These are phyloP conservation scores for Loris lydekkerianus DNA, from an alignment of 2,797 vertebrate species.

Conservation along the genomic window DNA sequence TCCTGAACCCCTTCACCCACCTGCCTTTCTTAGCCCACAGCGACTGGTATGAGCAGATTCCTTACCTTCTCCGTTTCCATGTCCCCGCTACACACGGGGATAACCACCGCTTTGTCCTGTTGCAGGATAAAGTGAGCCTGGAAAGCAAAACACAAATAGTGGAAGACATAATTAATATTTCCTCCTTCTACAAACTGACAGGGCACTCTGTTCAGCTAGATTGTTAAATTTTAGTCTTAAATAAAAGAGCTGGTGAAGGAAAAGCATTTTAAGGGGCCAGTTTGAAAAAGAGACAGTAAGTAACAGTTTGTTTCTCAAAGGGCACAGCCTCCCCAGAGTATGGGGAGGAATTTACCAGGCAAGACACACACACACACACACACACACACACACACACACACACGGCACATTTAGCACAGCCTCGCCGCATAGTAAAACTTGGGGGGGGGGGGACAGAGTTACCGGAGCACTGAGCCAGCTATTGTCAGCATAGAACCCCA, in stretches of 20 bases:
- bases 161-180: rapidly evolving
- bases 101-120: too few species aligned
- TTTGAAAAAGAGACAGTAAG: background rate
- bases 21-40: rapidly evolving
- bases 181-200: too few species aligned
- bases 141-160: too few species aligned
- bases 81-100: background rate
- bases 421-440: conserved; percentile 36
- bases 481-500: conserved; percentile 60
- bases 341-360: background rate
- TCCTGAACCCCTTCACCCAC: background rate
- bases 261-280: background rate
- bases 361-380: background rate
- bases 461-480: conserved; percentile 1
- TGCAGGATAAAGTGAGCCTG: rapidly evolving
- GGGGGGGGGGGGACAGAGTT: conserved; percentile 50
- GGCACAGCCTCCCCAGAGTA: background rate
- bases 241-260: background rate
- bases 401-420: background rate
- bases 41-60: background rate
- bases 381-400: background rate
- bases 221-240: background rate
- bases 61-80: background rate
- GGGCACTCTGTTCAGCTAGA: background rate
- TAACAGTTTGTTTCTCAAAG: conserved; percentile 2